Evolutionary conservation across 37 sponge, comb jelly and placozoan genomes (phyloP), one percentile per base, ranked within the genome.

Genomic region (Bolinopsis microptera): DNA sequence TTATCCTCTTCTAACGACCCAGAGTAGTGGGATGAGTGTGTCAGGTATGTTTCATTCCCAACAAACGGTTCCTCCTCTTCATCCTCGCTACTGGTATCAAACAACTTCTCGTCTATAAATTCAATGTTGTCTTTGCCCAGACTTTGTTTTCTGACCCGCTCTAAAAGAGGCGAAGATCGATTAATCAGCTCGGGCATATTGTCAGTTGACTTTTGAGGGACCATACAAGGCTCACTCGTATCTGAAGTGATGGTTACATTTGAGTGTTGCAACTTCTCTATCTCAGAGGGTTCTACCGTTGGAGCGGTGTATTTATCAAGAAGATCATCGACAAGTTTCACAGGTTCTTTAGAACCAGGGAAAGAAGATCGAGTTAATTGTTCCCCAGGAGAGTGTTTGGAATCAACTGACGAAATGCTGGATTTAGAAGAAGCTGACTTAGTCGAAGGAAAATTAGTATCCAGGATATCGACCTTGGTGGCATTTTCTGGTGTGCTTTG

Each of bases 21-120:
- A 39, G 90, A 86, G 22, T 86, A 86, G 18, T 28, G 32, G 48
- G 90, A 86, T 5, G 90, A 86, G 26, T 86, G 90, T 41, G 90
- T 86, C 25, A 86, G 25, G 28, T 86, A 86, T 3, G 35, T 35
- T 18, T 77, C 80, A 34, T 32, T 35, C 0, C 61, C 90, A 5
- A 28, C 75, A n/a, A 30, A n/a, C 3, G 31, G 31, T 28, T 72
- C 75, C 75, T 72, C 75, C 35, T 38, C 61, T 8, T 27, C 5
- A 5, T 24, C 33, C 37, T 40, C 90, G 32, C 21, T 32, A 1
- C 48, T 18, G 18, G 2, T 41, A 28, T 86, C 90, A 41, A 28
- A 86, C 48, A 86, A 41, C 22, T 40, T 38, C 30, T 86, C 90
- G 61, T 86, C 90, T 25, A 86, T 86, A 38, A 86, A 86, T 27